A percentile compares a stretch with the other conserved stretches of the same genome.
Conservation (phyloP, 2,888 invertebrate species). For the Caenorhabditis japonica region DNA sequence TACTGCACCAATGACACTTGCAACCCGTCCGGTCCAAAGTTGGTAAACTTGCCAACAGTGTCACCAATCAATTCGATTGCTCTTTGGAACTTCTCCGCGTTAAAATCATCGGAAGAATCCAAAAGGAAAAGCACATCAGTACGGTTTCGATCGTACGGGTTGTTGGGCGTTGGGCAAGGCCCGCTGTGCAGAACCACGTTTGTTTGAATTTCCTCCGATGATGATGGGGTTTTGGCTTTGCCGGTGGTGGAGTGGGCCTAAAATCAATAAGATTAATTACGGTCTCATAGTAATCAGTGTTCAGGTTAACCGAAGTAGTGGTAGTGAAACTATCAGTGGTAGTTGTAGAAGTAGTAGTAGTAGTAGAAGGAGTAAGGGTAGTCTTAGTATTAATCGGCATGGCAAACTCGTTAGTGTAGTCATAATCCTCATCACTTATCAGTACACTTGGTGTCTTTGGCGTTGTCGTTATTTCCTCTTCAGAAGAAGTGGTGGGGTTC, state of each 20-base stretch:
- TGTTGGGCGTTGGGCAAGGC: slow-evolving; percentile 64
- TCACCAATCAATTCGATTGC: slow-evolving; percentile 67
- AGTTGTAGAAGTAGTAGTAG: slow-evolving; percentile 12
- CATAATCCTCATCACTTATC: slow-evolving; percentile 41
- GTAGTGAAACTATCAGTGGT: slow-evolving; percentile 2
- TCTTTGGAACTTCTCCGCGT: slow-evolving; percentile 63
- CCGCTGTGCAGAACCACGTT: slow-evolving; percentile 39
- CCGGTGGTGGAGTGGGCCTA: slow-evolving; percentile 1
- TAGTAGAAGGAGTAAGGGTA: slow-evolving; percentile 8
- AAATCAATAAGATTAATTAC: too few relatives aligned
- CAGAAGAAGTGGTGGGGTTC: slow-evolving; percentile 30
- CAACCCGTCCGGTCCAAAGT: slow-evolving; percentile 71
- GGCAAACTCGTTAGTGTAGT: slow-evolving; percentile 46
- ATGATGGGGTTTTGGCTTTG: slow-evolving; percentile 3
- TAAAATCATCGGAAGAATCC: slow-evolving; percentile 68
- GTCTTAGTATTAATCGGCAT: not conserved
- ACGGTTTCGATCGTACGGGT: slow-evolving; percentile 53
- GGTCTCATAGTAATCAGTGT: slow-evolving; percentile 1
- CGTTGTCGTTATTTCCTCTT: slow-evolving; percentile 10
- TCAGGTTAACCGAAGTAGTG: not conserved
- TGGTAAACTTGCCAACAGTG: slow-evolving; percentile 66
- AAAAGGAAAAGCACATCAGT: slow-evolving; percentile 73
- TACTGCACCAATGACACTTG: slow-evolving; percentile 73
- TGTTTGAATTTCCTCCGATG: slow-evolving; percentile 50
- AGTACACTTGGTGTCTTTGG: slow-evolving; percentile 18